These are phyloP conservation scores for Resseliella maxima DNA, from an alignment of 2,888 invertebrate species.

Conservation along the genomic window DNA sequence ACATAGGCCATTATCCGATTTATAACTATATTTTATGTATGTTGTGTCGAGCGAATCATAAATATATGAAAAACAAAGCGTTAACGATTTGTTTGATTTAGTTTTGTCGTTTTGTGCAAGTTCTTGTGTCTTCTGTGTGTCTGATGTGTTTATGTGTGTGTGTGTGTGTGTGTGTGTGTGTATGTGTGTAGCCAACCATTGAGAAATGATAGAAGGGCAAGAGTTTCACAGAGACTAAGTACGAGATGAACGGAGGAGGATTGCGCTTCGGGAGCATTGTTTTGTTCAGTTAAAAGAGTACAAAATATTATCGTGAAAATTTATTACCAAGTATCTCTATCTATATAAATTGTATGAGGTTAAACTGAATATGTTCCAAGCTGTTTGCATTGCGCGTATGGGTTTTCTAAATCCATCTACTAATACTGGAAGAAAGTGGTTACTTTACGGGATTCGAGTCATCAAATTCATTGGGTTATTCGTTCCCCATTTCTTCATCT, in stretches of 20 bases:
- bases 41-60: constrained; percentile 31
- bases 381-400: background rate
- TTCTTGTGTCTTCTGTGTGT: no score
- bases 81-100: constrained; percentile 8
- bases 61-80: constrained; percentile 46
- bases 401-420: background rate
- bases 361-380: background rate
- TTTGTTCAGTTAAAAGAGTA: background rate
- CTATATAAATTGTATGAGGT: background rate
- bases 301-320: constrained; percentile 49
- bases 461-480: background rate
- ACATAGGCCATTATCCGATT: constrained; percentile 35
- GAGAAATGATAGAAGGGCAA: no score
- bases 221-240: background rate
- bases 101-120: no score
- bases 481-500: background rate
- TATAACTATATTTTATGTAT: constrained; percentile 22
- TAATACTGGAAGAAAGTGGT: constrained; percentile 20
- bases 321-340: constrained; percentile 28
- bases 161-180: no score
- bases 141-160: no score
- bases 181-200: no score
- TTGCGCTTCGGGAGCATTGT: background rate
- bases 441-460: background rate
- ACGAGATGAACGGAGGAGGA: background rate